Evolutionary conservation across 2,888 invertebrate species (phyloP).

Genomic region (Neoscelio sp.): DNA sequence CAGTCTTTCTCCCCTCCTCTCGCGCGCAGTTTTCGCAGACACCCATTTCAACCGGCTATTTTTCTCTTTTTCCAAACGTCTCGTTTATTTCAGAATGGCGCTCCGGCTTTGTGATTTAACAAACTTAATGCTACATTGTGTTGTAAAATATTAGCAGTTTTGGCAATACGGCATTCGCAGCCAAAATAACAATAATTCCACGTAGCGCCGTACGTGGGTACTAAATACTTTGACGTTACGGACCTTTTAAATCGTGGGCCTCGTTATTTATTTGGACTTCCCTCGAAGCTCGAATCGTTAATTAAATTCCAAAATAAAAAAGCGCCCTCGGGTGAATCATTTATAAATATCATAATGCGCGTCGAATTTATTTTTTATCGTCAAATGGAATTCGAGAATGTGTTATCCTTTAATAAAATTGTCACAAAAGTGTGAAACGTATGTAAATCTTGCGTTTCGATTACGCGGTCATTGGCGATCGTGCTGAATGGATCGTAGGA

Average conservation of each 20-base stretch:
- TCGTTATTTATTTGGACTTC: no score
- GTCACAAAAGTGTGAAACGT: neutral
- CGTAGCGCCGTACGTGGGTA: no score
- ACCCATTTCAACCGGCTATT: constrained; percentile 55
- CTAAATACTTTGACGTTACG: no score
- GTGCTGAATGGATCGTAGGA: constrained; percentile 39
- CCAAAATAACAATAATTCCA: constrained; percentile 11
- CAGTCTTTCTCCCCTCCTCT: constrained; percentile 48
- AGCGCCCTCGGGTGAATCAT: no score
- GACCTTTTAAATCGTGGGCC: no score
- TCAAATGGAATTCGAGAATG: no score
- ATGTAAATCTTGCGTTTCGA: constrained; percentile 6
- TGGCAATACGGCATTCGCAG: constrained; percentile 9
- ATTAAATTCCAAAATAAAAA: no score
- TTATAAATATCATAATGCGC: no score
- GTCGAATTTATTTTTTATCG: no score
- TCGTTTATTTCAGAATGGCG: constrained; percentile 66
- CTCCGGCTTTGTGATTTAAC: constrained; percentile 53
- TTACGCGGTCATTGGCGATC: constrained; percentile 15
- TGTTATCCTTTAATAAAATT: no score
- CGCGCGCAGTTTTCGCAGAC: constrained; percentile 63
- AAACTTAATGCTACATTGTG: constrained; percentile 61
- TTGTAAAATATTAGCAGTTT: constrained; percentile 41
- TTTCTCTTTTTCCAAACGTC: constrained; percentile 67
- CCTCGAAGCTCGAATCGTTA: no score